A percentile compares a stretch with the other conserved stretches of the same genome.
phyloP scores from a whole-genome alignment of 2,113 vertebrate species.

The Centrocercus urophasianus region DNA sequence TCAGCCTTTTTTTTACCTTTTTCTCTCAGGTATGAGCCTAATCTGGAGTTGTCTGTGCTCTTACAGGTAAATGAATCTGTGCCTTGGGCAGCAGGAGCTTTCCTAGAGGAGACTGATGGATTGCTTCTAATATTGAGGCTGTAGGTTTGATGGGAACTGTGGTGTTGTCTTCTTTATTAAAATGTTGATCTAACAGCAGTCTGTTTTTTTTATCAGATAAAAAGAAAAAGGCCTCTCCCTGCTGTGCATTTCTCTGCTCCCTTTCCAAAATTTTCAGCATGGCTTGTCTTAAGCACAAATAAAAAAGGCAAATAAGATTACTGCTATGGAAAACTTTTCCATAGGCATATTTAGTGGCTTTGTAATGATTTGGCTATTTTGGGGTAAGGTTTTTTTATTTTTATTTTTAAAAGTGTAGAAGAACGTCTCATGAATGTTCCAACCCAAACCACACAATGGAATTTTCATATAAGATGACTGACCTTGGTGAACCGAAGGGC shows the following conservation, averaged over 20 bases:
- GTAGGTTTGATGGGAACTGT: background rate
- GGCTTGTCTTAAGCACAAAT: background rate
- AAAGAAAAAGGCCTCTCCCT: background rate
- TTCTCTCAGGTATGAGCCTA: background rate
- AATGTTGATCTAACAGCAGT: background rate
- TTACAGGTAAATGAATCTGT: background rate
- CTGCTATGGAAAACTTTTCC: background rate
- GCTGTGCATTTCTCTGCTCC: background rate
- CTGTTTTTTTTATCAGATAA: background rate
- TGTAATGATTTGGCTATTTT: background rate
- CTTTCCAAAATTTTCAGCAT: background rate
- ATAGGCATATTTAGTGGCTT: background rate
- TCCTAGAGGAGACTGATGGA: background rate
- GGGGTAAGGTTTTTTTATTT: background rate
- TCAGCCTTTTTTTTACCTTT: background rate
- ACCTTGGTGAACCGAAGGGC: background rate
- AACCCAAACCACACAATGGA: background rate
- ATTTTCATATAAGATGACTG: background rate
- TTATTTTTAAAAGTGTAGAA: background rate
- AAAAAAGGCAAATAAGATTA: background rate
- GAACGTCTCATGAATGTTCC: background rate
- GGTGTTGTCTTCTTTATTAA: background rate
- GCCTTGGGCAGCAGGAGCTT: background rate
- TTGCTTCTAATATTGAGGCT: constrained; percentile 23
- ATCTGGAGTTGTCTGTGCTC: background rate